A percentile compares a stretch with the other conserved stretches of the same genome.
These are phyloP conservation scores for Thomomys bottae DNA, from an alignment of 2,113 vertebrate species.

Conservation along the genomic window DNA sequence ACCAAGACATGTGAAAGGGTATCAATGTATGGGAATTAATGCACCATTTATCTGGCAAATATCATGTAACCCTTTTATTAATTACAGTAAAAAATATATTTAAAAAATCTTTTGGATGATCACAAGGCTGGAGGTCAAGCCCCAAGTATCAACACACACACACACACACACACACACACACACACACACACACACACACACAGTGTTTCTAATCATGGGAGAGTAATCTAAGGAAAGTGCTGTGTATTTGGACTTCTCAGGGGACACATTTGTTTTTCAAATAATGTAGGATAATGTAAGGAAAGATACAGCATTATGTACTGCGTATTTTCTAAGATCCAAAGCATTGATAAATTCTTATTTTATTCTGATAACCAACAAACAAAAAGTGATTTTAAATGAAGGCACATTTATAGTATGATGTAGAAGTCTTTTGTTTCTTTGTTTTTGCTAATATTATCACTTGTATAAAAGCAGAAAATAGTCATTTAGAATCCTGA, in stretches of 20 bases:
- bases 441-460: not conserved
- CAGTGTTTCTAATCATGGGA: not conserved
- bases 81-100: too few relatives aligned
- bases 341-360: not conserved
- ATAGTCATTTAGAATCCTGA: not conserved
- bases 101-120: too few relatives aligned
- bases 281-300: not conserved
- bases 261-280: not conserved
- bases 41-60: too few relatives aligned
- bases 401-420: too few relatives aligned
- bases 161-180: too few relatives aligned
- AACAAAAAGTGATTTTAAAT: not conserved
- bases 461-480: not conserved
- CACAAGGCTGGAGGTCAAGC: too few relatives aligned
- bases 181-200: too few relatives aligned
- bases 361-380: slow-evolving; percentile 7
- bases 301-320: not conserved
- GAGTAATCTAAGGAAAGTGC: not conserved
- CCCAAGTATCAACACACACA: too few relatives aligned
- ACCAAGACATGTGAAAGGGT: too few relatives aligned
- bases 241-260: not conserved
- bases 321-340: not conserved
- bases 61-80: too few relatives aligned
- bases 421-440: too few relatives aligned
- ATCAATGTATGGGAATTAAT: too few relatives aligned